A percentile compares a stretch with the other conserved stretches of the same genome.
These are phyloP conservation scores for Lypha dubia DNA, from an alignment of 2,888 invertebrate genomes.

Conservation along the genomic window DNA sequence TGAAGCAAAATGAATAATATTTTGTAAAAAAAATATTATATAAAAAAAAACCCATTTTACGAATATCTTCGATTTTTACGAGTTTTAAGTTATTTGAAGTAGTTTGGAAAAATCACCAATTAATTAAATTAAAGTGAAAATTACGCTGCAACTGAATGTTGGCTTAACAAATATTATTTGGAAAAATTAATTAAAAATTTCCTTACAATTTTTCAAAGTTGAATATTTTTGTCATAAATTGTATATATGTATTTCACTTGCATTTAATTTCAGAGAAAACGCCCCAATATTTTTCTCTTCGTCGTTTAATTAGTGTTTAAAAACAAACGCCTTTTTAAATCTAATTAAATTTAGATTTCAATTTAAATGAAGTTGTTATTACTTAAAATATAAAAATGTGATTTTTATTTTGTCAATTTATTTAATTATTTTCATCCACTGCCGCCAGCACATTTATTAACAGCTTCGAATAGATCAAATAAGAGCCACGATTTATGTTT, in stretches of 20 bases:
- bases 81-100: no score
- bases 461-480: not conserved
- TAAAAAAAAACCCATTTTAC: no score
- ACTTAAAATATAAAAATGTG: conserved; percentile 28
- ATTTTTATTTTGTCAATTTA: conserved; percentile 49
- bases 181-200: not conserved
- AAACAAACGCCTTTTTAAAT: not conserved
- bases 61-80: no score
- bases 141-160: not conserved
- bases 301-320: not conserved
- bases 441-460: conserved; percentile 15
- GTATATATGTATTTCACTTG: not conserved
- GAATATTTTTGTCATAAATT: no score
- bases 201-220: no score
- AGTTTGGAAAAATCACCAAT: no score
- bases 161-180: not conserved
- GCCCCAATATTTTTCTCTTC: not conserved
- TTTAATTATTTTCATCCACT: conserved; percentile 25
- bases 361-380: conserved; percentile 12
- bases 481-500: conserved; percentile 35
- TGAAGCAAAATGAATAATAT: no score
- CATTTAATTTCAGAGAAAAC: not conserved
- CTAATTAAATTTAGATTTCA: not conserved
- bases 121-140: no score
- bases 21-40: no score